Base-by-base conservation (phyloP, 2,888 invertebrate genomes). In the Ligdia adustata region DNA sequence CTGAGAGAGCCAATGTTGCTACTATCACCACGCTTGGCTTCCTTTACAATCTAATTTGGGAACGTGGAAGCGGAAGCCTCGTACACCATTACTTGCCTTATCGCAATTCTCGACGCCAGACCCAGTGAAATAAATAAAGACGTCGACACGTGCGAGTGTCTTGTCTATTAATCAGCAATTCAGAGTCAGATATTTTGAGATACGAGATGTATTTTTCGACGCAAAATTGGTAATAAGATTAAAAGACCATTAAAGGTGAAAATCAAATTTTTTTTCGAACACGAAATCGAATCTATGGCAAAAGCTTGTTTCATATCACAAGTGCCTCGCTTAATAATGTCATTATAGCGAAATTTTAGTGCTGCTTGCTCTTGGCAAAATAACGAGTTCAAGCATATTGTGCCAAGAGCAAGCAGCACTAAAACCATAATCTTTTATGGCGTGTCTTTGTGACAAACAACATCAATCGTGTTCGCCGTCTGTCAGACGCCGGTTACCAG, bases 11-110 rank as follows among this genome's bases (percentile, higher is more conserved):
- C 54, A 60, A 66, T 60, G 64, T 59, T 48, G 52, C 39, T 50
- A 55, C 62, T 66, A 63, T 65, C 70, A 64, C 52, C 57, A 57
- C 48, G 59, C 61, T 64, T 44, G 55, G 59, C 56, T 69, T 57
- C 55, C 63, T 57, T 56, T 48, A 60, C 57, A 66, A 67, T 68
- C 66, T 66, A 69, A 67, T 69, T 69, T 64, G 15, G 50, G 58
- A 64, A 59, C 53, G 47, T 52, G 63, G 64, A 69, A 72, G 58
- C 52, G 60, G 62, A 64, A 62, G 55, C 62, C 41, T 34, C 42
- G 46, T 57, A 60, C 54, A 50, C 44, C 52, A 52, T 59, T 62
- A 47, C 49, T 42, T 26, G 43, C 20, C 38, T 52, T 55, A 52
- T 53, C 41, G 27, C 35, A 24, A 11, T 13, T 45, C 33, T 45